Evolutionary conservation across 2,113 vertebrate genomes (phyloP).

Genomic region (Cyanocitta stelleri): DNA sequence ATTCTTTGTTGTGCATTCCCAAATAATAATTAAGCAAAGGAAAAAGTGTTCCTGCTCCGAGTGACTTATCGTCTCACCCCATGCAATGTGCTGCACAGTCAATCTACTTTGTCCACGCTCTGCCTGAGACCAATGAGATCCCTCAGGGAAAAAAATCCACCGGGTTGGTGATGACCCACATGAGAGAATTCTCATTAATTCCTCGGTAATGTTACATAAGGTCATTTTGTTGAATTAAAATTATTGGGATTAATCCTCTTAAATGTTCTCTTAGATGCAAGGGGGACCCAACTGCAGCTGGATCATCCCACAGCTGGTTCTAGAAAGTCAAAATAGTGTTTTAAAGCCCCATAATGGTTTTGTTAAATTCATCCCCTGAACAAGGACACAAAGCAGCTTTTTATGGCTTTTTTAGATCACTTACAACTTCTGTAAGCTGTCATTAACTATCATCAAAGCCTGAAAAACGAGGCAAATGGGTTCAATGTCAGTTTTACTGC

Average conservation of each 20-base stretch:
- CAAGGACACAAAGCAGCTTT: constrained; percentile 45
- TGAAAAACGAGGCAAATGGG: constrained; percentile 40
- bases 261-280: constrained; percentile 40
- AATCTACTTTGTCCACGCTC: background rate
- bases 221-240: constrained; percentile 52
- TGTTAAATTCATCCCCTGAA: constrained; percentile 45
- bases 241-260: constrained; percentile 63
- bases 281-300: background rate
- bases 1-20: background rate
- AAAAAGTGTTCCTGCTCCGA: background rate
- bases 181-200: constrained; percentile 40
- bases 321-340: constrained; percentile 39
- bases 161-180: background rate
- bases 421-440: constrained; percentile 47
- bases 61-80: background rate
- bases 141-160: background rate
- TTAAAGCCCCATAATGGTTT: constrained; percentile 36
- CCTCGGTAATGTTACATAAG: constrained; percentile 1
- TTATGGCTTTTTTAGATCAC: constrained; percentile 44
- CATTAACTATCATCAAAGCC: constrained; percentile 52
- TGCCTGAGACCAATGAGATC: background rate
- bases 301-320: constrained; percentile 14
- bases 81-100: background rate
- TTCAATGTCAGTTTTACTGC: constrained; percentile 53
- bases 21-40: background rate